These are phyloP conservation scores for Coreius guichenoti DNA, from an alignment of 2,797 vertebrate genomes.

Conservation along the genomic window DNA sequence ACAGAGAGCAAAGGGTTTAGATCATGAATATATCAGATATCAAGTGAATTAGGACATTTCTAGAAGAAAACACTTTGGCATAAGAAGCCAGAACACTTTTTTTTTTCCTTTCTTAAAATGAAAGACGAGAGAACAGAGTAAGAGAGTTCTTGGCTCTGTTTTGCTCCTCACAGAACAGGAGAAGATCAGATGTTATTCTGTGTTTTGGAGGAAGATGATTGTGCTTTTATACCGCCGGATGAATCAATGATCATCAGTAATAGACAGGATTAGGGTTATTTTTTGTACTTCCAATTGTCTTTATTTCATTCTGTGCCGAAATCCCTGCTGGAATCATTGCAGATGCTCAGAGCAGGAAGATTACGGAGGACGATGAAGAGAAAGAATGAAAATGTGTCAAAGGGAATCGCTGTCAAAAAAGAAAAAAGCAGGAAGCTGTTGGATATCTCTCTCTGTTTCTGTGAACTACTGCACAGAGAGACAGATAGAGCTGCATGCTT, in stretches of 20 bases:
- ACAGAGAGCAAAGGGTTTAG: slow-evolving; percentile 21
- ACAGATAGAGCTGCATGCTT: slow-evolving; percentile 23
- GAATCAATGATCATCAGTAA: background rate
- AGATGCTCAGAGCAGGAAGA: slow-evolving; percentile 20
- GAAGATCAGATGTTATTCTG: background rate
- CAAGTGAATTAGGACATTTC: background rate
- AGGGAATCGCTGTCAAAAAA: slow-evolving; percentile 3
- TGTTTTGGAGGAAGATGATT: background rate
- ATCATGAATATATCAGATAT: slow-evolving; percentile 17
- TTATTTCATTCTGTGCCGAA: background rate
- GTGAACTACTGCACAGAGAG: slow-evolving; percentile 23
- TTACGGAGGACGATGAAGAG: slow-evolving; percentile 12
- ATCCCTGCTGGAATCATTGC: slow-evolving; percentile 13
- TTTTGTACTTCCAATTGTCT: background rate
- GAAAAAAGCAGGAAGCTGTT: slow-evolving; percentile 20
- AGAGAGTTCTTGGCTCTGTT: slow-evolving; percentile 6
- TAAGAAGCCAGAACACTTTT: background rate
- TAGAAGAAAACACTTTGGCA: slow-evolving; percentile 13
- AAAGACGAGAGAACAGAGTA: background rate
- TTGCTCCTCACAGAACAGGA: background rate
- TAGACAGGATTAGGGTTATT: background rate
- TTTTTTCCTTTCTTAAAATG: background rate
- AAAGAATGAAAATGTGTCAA: slow-evolving; percentile 30
- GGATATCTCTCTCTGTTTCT: slow-evolving; percentile 23
- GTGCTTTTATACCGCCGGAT: background rate